Base-by-base conservation (phyloP, 2,888 invertebrate genomes). In the Drosophila gaucha region DNA sequence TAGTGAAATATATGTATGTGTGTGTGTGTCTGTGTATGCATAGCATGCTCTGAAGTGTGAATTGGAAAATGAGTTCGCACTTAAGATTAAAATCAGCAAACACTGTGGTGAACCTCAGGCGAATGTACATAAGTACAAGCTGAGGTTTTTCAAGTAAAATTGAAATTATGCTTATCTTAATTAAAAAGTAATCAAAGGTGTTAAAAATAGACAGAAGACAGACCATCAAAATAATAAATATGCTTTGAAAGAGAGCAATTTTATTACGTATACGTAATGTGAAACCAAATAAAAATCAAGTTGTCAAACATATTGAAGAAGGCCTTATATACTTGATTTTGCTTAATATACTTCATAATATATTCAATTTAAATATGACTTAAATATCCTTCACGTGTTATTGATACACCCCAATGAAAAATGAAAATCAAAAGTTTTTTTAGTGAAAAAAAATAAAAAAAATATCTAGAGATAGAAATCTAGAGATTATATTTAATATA, bases 71-170 rank as follows among this genome's bases (percentile, higher is more conserved):
- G 71, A 68, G 74, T 68, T 83, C 62, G 67, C 84, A 77, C 82
- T 83, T 83, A 67, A 74, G 80, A 76, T 83, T 83, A 72, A 78
- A 74, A 72, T 86, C 72, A 44, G 67, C 57, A 72, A 79, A 77
- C 58, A 72, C 24, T 58, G 38, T 20, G 46, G 35, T 41, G 50
- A 12, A 35, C 30, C 43, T 20, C 4, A 30, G 14, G 49, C 43
- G 9, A 20, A 26, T 33, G 33, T 28, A 36, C n/a, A 12, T 18
- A 12, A 26, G 28, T 12, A 1, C 20, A 3, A n/a, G 22, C 22
- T 3, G 10, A 35, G 44, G 26, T 35, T 39, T 16, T 35, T 30
- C 9, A 35, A 31, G 35, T 16, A 31, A 41, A 56, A 51, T 12
- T 22, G 35, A 12, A 39, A 56, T 69, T 69, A 54, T 49, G 14